phyloP scores from a whole-genome alignment of 2,888 invertebrate genomes.

The Cataglyphis altisquamis region DNA sequence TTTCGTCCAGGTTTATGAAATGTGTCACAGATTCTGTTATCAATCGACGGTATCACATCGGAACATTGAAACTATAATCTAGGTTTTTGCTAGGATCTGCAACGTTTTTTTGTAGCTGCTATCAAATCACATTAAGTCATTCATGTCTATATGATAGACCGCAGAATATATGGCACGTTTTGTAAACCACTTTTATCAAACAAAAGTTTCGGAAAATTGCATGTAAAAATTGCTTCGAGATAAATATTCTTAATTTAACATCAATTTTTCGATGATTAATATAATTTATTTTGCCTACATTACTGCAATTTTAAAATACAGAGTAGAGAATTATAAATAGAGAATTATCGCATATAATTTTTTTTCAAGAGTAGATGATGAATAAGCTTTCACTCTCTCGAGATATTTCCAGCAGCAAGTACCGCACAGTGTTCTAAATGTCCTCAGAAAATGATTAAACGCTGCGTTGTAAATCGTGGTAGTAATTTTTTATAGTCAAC shows the following conservation, averaged over 20 bases:
- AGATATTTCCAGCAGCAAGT: conserved; percentile 13
- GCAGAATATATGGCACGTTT: conserved; percentile 34
- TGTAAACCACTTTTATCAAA: conserved; percentile 32
- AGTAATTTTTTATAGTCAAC: conserved; percentile 55
- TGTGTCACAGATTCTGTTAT: conserved; percentile 44
- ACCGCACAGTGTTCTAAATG: conserved; percentile 14
- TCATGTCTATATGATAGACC: conserved; percentile 45
- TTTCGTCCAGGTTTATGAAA: conserved; percentile 42
- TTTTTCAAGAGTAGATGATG: conserved; percentile 27
- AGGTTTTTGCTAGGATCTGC: conserved; percentile 26
- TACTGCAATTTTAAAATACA: background rate
- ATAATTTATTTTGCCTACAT: background rate
- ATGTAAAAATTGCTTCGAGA: conserved; percentile 9
- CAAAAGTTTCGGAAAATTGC: conserved; percentile 37
- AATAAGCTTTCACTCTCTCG: background rate
- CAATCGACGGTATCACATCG: conserved; percentile 43
- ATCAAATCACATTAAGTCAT: conserved; percentile 43
- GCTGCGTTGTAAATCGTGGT: conserved; percentile 40
- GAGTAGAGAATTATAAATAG: too few species aligned
- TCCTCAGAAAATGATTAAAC: conserved; percentile 48
- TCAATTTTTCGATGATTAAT: background rate
- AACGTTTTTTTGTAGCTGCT: conserved; percentile 39
- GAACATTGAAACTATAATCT: conserved; percentile 47
- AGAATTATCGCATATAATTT: conserved; percentile 22
- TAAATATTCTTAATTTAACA: conserved; percentile 7